Evolutionary conservation across 2,888 invertebrate species (phyloP).

Genomic region (Eupithecia subumbrata): DNA sequence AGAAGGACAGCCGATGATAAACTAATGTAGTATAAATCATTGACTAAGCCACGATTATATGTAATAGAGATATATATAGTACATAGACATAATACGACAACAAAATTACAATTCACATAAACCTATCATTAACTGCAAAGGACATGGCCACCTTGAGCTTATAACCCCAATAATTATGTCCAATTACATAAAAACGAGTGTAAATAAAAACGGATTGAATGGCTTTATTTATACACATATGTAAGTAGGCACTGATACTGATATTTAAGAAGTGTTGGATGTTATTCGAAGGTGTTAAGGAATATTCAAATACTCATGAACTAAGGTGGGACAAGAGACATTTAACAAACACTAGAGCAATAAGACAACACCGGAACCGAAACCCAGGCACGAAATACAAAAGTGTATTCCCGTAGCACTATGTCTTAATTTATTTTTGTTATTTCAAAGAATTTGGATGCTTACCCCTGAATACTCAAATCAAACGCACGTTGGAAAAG

Average conservation of each 20-base stretch:
- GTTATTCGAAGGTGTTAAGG: neutral
- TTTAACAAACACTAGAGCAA: neutral
- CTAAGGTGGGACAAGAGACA: neutral
- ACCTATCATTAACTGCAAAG: slow-evolving; percentile 53
- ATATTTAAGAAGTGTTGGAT: neutral
- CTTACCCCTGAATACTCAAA: neutral
- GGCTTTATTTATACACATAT: slow-evolving; percentile 16
- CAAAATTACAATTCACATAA: slow-evolving; percentile 55
- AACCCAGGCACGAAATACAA: neutral
- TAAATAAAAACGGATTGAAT: slow-evolving; percentile 42
- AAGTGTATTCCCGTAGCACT: neutral
- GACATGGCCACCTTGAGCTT: slow-evolving; percentile 61
- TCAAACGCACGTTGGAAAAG: too few relatives aligned
- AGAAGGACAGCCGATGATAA: neutral
- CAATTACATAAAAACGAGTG: slow-evolving; percentile 55
- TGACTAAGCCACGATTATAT: neutral
- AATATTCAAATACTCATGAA: neutral
- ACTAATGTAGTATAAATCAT: neutral
- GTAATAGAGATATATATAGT: neutral
- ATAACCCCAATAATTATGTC: slow-evolving; percentile 58
- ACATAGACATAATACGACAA: slow-evolving; percentile 28
- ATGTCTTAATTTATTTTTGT: neutral
- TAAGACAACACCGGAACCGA: neutral
- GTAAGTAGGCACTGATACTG: neutral
- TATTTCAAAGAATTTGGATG: neutral